Evolutionary conservation across 2,888 invertebrate genomes (phyloP), one percentile per base, ranked within the genome.

Genomic region (Drosophila mimica): DNA sequence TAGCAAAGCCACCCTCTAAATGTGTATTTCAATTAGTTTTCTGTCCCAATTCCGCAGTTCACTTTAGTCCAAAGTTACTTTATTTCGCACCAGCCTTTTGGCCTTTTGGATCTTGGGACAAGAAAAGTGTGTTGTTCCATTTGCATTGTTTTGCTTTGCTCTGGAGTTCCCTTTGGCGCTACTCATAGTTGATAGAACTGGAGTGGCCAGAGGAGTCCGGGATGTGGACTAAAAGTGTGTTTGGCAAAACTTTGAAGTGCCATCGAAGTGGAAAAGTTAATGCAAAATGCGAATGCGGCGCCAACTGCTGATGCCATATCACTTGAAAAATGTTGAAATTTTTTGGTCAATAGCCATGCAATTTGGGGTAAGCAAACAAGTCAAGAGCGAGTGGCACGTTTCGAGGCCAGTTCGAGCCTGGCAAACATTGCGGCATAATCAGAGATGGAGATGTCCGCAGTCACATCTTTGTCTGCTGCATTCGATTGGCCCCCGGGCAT

Each of bases 341-440:
- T 67, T 63, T 31, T 77, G 84, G 84, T 77, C 89, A 89, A 87
- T 79, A 81, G 84, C 79, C 81, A 76, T 82, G 83, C 81, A 88
- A 89, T 86, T 88, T 89, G 88, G 86, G 86, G 85, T 86, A 89
- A 75, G 81, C 86, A 86, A 89, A 82, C 89, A 85, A 71, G 81
- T 63, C 66, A 81, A 76, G 71, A 74, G 72, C 65, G 49, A 25
- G 40, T 46, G 57, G 38, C 49, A 36, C 15, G 43, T 30, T 49
- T 46, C 31, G 34, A 34, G 30, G n/a, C 31, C 34, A 36, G 58
- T 56, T 70, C 56, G 53, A 49, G 73, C 38, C 67, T 65, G 87
- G 70, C 80, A 87, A 84, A 84, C 76, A 84, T 78, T 89, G 82
- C 85, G 70, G 74, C 88, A 84, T 85, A 89, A 85, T 87, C 88